Evolutionary conservation across 2,113 vertebrate species (phyloP).

Genomic region (Irena cyanogastra): DNA sequence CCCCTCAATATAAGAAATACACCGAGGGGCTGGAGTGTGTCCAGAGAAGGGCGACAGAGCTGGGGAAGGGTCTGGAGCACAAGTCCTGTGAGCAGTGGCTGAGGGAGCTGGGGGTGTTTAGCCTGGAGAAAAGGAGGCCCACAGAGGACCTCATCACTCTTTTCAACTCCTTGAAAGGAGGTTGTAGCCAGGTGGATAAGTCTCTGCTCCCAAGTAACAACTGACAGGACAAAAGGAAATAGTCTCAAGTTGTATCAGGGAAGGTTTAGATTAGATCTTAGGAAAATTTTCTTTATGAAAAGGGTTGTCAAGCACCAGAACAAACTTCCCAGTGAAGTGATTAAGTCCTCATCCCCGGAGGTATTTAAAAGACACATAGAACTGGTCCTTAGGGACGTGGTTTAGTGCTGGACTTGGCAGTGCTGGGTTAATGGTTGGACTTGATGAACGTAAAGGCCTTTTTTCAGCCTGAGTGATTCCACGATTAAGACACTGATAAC

Average conservation of each 20-base stretch:
- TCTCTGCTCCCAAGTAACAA: background rate
- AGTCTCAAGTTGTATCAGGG: background rate
- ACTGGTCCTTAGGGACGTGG: background rate
- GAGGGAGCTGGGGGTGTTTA: background rate
- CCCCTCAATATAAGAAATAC: accelerated
- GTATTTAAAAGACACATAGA: background rate
- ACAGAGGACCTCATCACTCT: background rate
- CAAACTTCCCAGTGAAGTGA: background rate
- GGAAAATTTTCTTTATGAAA: background rate
- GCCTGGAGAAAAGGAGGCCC: background rate
- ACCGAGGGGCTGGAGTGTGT: accelerated
- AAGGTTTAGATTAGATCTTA: background rate
- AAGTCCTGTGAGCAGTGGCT: background rate
- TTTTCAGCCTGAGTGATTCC: background rate
- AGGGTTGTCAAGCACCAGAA: background rate
- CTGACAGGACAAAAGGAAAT: accelerated
- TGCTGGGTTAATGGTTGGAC: background rate
- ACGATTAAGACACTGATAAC: background rate
- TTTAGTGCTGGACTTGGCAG: background rate
- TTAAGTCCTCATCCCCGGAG: background rate
- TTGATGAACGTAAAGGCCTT: background rate
- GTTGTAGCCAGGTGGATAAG: background rate
- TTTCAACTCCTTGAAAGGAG: background rate
- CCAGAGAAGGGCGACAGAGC: background rate
- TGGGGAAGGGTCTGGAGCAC: background rate